Evolutionary conservation across 2,113 vertebrate species (phyloP).

Genomic region (Emydura subglobosa): DNA sequence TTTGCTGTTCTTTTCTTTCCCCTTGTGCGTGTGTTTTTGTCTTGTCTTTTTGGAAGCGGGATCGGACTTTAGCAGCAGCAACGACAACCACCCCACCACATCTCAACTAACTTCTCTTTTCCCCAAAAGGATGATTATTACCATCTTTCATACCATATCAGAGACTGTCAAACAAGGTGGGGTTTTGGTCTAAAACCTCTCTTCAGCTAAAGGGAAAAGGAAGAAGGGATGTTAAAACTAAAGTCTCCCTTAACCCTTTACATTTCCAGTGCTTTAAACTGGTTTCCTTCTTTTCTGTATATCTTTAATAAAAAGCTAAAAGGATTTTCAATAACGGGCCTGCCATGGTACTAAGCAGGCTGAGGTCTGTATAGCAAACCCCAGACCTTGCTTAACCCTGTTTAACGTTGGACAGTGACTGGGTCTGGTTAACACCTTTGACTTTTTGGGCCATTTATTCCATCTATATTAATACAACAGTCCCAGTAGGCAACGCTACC

Average conservation of each 20-base stretch:
- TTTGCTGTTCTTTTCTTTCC: neutral
- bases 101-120: neutral
- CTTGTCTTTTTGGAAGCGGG: neutral
- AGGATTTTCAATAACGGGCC: neutral
- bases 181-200: neutral
- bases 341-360: neutral
- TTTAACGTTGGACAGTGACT: neutral
- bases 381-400: neutral
- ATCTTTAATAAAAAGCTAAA: neutral
- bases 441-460: neutral
- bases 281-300: too few relatives aligned
- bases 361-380: neutral
- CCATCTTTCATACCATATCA: neutral
- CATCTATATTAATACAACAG: neutral
- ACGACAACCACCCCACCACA: neutral
- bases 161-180: neutral
- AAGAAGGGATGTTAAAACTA: neutral
- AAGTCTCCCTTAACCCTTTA: neutral
- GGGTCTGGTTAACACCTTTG: neutral
- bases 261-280: neutral
- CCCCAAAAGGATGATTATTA: neutral
- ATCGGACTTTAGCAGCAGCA: neutral
- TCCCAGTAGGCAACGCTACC: slow-evolving; percentile 66
- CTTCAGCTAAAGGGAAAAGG: neutral
- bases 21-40: neutral